Base-by-base conservation (phyloP, 2,797 vertebrate species). In the Cyclura pinguis region DNA sequence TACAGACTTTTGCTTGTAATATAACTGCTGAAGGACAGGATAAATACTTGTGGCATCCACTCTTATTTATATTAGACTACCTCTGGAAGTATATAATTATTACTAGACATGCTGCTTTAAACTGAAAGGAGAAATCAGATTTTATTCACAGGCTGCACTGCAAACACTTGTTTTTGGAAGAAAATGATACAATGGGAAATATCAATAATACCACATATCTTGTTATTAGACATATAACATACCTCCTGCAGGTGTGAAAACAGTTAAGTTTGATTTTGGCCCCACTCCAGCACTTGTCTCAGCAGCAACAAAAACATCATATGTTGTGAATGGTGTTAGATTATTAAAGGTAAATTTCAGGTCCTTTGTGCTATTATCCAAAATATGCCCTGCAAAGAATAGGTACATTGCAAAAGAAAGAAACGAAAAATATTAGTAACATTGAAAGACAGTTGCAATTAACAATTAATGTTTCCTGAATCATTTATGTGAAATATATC, bases 201-300 rank as follows among this genome's bases (percentile, higher is more conserved):
- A 47, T 62, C 9, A 29, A 85, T 27, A 77, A 69, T 32, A 69
- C 62, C 27, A 89, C 22, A 13, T 84, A 57, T 10, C 84, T 80
- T 73, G 10, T 24, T 84, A 78, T 16, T 72, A 22, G 35, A 38
- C 62, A 88, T 50, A 42, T 35, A 85, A 38, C 95, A 97, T 93
- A 99, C 99, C 98, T 95, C 98, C 98, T 89, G 98, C 97, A 87
- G 97, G 97, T 93, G 99, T 99, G 89, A 97, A 96, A 90, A 98
- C 85, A 20, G 96, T 96, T 24, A 97, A 94, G 92, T 97, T 96
- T 9, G 97, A 95, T 90, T 97, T 98, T 67, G 99, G 99, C 89
- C 99, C 99, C 86, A 98, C 86, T 38, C 98, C 98, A 92, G 98
- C 98, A 2, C 97, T 98, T 64, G 99, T 98, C 96, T 98, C 99